Evolutionary conservation across 2,888 invertebrate species (phyloP), one percentile per base, ranked within the genome.

Genomic region (Buathra laborator): DNA sequence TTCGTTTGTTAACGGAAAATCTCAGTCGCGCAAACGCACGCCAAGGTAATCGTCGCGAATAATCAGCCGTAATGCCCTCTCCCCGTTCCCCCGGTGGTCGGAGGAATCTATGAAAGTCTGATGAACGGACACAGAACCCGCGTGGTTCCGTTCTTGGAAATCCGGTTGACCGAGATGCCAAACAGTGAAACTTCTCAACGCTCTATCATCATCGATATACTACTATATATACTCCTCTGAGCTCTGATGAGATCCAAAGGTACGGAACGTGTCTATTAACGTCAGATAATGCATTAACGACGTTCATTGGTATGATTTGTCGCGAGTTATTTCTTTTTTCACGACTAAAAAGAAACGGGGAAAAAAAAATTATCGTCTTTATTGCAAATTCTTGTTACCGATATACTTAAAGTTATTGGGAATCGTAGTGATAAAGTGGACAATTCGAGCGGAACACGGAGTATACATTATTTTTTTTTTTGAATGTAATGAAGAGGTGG

Each of bases 111-210:
- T 84, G 84, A 84, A 84, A 84, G 84, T 84, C 84, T 68, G 80
- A 81, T 76, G 80, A 84, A 81, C 80, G 72, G 76, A 84, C 71
- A n/a, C 62, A 43, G 46, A 78, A 71, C 43, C 67, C 80, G 78
- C 76, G 59, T 70, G 76, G 81, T 81, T 84, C 84, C 84, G 81
- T 84, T 84, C 79, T 76, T 71, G 84, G 81, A 77, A 81, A 84
- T 84, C 84, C 84, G 80, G 84, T 84, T 84, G 84, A 80, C 84
- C 84, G 84, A 84, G 84, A 84, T 84, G 84, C 84, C 84, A 76
- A 67, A 71, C 81, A 84, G 84, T 84, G 84, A 84, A 84, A 84
- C 84, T 84, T 81, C 66, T 84, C 84, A 67, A 72, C 62, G 83
- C 74, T 64, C 37, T 37, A 66, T 44, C 68, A 75, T 80, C 37